Base-by-base conservation (phyloP, 2,888 invertebrate genomes). In the Geotrupes spiniger region DNA sequence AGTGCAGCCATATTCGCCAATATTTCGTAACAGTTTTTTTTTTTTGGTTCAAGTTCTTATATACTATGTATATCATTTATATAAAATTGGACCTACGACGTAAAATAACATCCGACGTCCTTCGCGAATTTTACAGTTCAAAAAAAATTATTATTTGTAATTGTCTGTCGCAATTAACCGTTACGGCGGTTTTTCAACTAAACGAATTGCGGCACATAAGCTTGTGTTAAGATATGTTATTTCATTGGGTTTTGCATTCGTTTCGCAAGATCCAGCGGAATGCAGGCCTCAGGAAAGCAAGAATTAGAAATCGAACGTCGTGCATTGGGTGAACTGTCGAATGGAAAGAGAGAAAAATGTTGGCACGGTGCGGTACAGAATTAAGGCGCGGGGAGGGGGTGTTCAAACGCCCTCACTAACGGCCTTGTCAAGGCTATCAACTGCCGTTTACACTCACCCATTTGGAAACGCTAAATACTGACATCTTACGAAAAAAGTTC, bases 391-490 rank as follows among this genome's bases (percentile, higher is more conserved):
- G 53, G 43, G 42, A 52, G 49, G 53, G 54, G 53, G 49, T 54
- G 51, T 45, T 46, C 49, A 52, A 59, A 56, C 64, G 64, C 64
- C 66, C 66, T 63, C 64, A 63, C 64, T 54, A 61, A 61, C 65
- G 65, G 63, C 66, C 68, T 66, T 68, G 66, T 64, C 66, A 68
- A 68, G 68, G 68, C 63, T 63, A 66, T 62, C 65, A 62, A 63
- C 63, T 63, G 59, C 60, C 61, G 52, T 54, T 51, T 46, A 37
- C 46, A 36, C 26, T 46, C 46, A 40, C 46, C 36, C 25, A 46
- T 41, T 21, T 36, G 36, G 33, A 41, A 46, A 41, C 36, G 17
- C 36, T 26, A 33, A 33, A 33, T 10, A 15, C 33, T 33, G 29
- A 33, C 33, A 10, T 33, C n/a, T 33, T 15, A 15, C n/a, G 12